These are phyloP conservation scores for Melikaiella ostensackeni DNA, from an alignment of 2,888 invertebrate genomes.

Conservation along the genomic window DNA sequence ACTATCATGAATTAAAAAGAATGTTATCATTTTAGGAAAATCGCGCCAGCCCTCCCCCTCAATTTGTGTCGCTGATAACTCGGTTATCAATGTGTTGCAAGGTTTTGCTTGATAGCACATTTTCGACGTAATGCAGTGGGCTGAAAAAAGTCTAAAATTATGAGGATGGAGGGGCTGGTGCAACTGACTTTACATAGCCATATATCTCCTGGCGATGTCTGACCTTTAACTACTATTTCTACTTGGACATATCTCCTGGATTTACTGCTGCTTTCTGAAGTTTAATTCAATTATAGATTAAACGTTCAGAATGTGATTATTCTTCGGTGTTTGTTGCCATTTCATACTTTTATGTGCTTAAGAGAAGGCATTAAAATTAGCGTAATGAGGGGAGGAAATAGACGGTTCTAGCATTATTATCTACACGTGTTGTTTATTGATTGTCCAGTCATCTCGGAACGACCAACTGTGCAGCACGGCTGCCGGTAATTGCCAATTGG, in stretches of 20 bases:
- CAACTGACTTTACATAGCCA: too few relatives aligned
- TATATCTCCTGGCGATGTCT: too few relatives aligned
- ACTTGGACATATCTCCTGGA: not conserved
- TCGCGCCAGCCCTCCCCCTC: too few relatives aligned
- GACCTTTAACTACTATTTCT: too few relatives aligned
- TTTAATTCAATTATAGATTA: not conserved
- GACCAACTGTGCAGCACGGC: constrained; percentile 64
- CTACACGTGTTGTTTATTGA: constrained; percentile 77
- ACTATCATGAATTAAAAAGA: too few relatives aligned
- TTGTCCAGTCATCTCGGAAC: constrained; percentile 72
- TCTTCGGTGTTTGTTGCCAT: not conserved
- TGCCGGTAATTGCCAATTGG: constrained; percentile 69
- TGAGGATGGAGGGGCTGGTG: too few relatives aligned
- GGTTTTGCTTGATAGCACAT: too few relatives aligned
- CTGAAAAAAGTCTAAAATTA: too few relatives aligned
- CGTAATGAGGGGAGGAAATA: constrained; percentile 45
- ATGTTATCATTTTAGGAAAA: too few relatives aligned
- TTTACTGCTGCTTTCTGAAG: not conserved
- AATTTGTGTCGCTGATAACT: too few relatives aligned
- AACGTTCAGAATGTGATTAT: not conserved
- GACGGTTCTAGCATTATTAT: constrained; percentile 71
- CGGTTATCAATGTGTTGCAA: too few relatives aligned
- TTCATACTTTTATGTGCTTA: not conserved
- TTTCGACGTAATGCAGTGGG: too few relatives aligned
- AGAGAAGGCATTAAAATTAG: not conserved